Base-by-base conservation (phyloP, 1,140 invertebrate genomes). In the Pemphigus obesinymphae region DNA sequence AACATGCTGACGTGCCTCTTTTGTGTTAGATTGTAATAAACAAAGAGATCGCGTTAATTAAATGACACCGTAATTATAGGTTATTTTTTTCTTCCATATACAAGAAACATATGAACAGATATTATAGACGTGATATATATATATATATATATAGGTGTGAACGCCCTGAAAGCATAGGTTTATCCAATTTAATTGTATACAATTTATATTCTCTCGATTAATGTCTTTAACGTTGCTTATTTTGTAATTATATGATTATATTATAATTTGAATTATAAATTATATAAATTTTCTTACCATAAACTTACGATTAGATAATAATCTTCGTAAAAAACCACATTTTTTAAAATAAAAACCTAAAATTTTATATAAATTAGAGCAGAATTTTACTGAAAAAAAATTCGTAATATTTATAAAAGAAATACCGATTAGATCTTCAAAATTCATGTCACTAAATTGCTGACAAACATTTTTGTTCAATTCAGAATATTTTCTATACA, bases 1-100 rank as follows among this genome's bases (percentile, higher is more conserved):
- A 73, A 73, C 70, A 73, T 2, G 50, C 70, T 73, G 70, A 50
- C 43, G 8, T 73, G 26, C 70, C 70, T 73, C 70, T 73, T 73
- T 73, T 73, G 26, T 73, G 70, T 73, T 50, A 10, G 17, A n/a
- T 31, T 15, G 6, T 50, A 73, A 50, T 50, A 73, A 48, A 73
- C 45, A 48, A 72, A 15, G 43, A 48, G 45, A 45, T 73, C 70
- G 17, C 29, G 26, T 73, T 73, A 50, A 73, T 73, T 50, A 73
- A 73, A 73, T n/a, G 70, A 31, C 45, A 50, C 29, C 43, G 45
- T 73, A 50, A 50, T 73, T 48, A 73, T 73, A 48, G 43, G 26
- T 48, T 48, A 73, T n/a, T 73, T 73, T 63, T 73, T 73, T 11
- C 26, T 20, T n/a, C 3, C 15, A 10, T 7, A 72, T 23, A 72